Base-by-base conservation (phyloP, 1,140 invertebrate species). In the Dinothrombium tinctorium region DNA sequence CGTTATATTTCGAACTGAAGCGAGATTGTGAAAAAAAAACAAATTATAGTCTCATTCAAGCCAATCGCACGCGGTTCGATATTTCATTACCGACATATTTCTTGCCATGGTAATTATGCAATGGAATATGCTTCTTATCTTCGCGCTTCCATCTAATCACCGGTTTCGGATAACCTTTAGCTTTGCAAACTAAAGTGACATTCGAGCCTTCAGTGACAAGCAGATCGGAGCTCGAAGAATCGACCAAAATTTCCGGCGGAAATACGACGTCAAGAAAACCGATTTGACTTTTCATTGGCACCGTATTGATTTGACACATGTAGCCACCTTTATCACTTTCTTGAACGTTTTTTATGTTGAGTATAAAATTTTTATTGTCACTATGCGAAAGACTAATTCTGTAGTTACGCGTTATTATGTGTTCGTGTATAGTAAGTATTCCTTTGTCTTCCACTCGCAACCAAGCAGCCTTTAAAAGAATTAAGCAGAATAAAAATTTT, bases 371-470 rank as follows among this genome's bases (percentile, higher is more conserved):
- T 20, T 43, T 41, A 51, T 80, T 74, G 51, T 84, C 77, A 48
- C 73, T 80, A 56, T 83, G 76, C 17, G 75, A 78, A 38, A 84
- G 72, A 47, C 75, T 74, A 53, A 90, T 83, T 46, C 84, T 69
- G 20, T 80, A 78, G 63, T 89, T 87, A 44, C 80, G 66, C 17
- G 82, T 86, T 50, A 87, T 86, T 50, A 87, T 80, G 59, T 84
- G 78, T 55, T 64, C 74, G 56, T 86, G 79, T 19, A 89, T 80
- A 14, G 82, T 83, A 51, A 89, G 62, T 51, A 87, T 86, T 24
- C 84, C 77, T 25, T 81, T 83, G 56, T 84, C 82, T 55, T 90
- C 83, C 56, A 83, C 84, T 55, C 86, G 73, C 72, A 89, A 83
- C 80, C 82, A 86, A 41, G 82, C 83, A 9, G 35, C 31, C 43